Base-by-base conservation (phyloP, 2,888 invertebrate species). In the Pheosia tremula region DNA sequence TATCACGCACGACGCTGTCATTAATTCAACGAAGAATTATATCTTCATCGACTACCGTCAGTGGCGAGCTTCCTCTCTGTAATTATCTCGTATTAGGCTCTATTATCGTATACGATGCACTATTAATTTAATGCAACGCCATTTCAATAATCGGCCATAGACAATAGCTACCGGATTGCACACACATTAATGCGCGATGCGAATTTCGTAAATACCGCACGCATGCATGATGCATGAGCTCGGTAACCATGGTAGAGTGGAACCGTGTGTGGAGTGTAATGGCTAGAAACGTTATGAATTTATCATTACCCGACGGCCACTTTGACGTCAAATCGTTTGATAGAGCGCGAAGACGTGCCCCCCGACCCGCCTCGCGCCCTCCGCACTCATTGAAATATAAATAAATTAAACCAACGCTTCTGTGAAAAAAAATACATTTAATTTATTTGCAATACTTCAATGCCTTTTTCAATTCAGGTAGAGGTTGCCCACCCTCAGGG, bases 31-130 rank as follows among this genome's bases (percentile, higher is more conserved):
- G 81, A 83, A 80, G 84, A 87, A 88, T 89, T 88, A 90, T 86
- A 85, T 84, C 87, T 88, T 86, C 83, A 89, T 90, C 81, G 84
- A 81, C 86, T 87, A 85, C 87, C 79, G 83, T 76, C 70, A 74
- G 68, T 68, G 75, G 76, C 72, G 73, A 78, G 84, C 82, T 80
- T 80, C 79, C 80, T 78, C 84, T 75, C 83, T 88, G 80, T 88
- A 89, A 92, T 91, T 91, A 91, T 82, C 75, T 78, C 75, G 77
- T 85, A 90, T 91, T 90, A 90, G 74, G 77, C 74, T 79, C 84
- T 85, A 90, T 91, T 90, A 90, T 83, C 80, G 80, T 78, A 75
- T 83, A 88, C 78, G 84, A 83, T 75, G 79, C 70, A 76, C 86
- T 80, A 91, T 91, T 86, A 87, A 79, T 86, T 84, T 89, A 90